Percentiles rank a stretch among this genome's conserved stretches.
phyloP scores from a whole-genome alignment of 2,888 invertebrate species.

The Stomorhina lunata region DNA sequence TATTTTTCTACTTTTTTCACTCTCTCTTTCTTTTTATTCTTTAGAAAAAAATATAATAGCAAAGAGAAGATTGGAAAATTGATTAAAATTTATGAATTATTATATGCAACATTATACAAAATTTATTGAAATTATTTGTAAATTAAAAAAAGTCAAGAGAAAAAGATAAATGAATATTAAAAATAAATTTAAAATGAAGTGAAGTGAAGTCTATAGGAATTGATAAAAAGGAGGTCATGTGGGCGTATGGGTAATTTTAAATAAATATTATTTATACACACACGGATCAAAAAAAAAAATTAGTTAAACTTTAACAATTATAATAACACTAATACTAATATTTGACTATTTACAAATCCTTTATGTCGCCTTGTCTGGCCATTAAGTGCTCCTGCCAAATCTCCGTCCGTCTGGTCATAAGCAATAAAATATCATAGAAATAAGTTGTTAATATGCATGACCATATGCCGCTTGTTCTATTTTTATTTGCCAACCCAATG shows the following conservation, averaged over 20 bases:
- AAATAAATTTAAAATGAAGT: not conserved
- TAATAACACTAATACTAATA: no score
- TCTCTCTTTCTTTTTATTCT: conserved; percentile 18
- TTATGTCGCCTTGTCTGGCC: no score
- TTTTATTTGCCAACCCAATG: not conserved
- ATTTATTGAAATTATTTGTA: conserved; percentile 58
- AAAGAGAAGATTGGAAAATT: conserved; percentile 59
- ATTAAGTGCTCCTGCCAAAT: not conserved
- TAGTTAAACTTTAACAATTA: no score
- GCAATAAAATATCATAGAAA: conserved; percentile 69
- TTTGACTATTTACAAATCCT: no score
- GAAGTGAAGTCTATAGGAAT: not conserved
- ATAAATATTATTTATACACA: conserved; percentile 6
- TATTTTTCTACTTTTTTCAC: conserved; percentile 26
- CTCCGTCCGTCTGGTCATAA: conserved; percentile 13
- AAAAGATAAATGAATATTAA: not conserved
- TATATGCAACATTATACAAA: conserved; percentile 51
- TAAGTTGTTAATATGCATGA: conserved; percentile 78
- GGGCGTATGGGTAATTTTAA: not conserved
- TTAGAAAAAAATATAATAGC: conserved; percentile 36
- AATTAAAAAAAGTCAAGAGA: conserved; percentile 13
- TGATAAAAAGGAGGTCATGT: conserved; percentile 1
- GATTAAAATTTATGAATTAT: conserved; percentile 66
- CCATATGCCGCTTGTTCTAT: conserved; percentile 70
- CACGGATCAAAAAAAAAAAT: no score